These are phyloP conservation scores for Tupaia chinensis DNA, from an alignment of 2,113 vertebrate genomes.

Conservation along the genomic window DNA sequence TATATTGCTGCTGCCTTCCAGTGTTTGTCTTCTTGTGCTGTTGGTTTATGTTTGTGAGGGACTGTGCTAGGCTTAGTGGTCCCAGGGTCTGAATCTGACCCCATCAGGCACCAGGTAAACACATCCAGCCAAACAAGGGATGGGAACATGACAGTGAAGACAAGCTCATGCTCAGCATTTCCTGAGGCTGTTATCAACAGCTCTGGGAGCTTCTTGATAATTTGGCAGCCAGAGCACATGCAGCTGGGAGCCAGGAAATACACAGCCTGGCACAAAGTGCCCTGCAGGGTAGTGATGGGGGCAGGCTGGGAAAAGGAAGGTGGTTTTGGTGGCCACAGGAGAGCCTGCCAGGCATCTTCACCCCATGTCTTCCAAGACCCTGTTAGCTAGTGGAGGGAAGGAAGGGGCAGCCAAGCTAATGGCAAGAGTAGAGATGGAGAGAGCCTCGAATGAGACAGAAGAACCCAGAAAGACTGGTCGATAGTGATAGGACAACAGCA, in stretches of 20 bases:
- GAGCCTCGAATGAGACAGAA: not conserved
- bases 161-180: not conserved
- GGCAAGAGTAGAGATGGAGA: not conserved
- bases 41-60: not conserved
- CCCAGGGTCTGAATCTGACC: accelerated
- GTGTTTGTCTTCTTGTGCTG: not conserved
- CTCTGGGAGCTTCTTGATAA: not conserved
- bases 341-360: not conserved
- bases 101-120: not conserved
- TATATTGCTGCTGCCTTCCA: accelerated
- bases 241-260: not conserved
- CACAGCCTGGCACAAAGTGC: not conserved
- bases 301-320: too few species aligned
- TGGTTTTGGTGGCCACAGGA: not conserved
- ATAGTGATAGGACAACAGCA: not conserved
- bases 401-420: not conserved
- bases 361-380: not conserved
- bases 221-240: not conserved
- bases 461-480: accelerated
- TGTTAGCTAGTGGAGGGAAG: not conserved
- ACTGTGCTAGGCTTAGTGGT: not conserved
- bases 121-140: not conserved
- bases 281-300: too few species aligned
- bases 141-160: not conserved
- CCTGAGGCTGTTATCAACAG: not conserved